Evolutionary conservation across 37 sponge, comb jelly and placozoan genomes (phyloP), one percentile per base, ranked within the genome.

Genomic region (Tethya wilhelma): DNA sequence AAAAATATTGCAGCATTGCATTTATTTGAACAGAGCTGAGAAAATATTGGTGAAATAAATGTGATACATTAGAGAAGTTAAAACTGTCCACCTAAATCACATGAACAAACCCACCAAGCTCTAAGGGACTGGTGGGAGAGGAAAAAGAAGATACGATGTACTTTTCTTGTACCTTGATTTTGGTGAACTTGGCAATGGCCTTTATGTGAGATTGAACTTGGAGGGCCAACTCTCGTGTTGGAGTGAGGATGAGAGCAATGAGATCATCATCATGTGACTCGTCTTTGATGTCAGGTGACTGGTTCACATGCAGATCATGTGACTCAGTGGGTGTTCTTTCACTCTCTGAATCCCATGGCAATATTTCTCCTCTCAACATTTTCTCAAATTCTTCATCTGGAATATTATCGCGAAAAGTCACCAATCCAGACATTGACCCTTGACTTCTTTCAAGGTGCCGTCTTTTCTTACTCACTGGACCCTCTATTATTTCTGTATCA

Each of bases 151-250:
- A n/a, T n/a, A n/a, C n/a, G n/a, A n/a, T n/a, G n/a, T n/a, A n/a
- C n/a, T n/a, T n/a, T n/a, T n/a, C n/a, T 28, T 43, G 29, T 36
- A 94, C 94, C 90, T 86, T 80, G 14, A 96, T 83, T 4, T 39
- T 70, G 22, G 99, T 99, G 76, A 89, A 78, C 64, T 88, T 87
- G 20, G 93, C 83, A 22, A 86, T 93, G 4, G 89, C 74, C 31
- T 38, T 37, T 29, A 99, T 60, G 70, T 96, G 97, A 32, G 79
- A 74, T 4, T 82, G 72, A 1, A 99, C 89, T 77, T 99, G 99
- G 3, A 96, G 38, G 0, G 95, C 97, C 31, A 99, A 78, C 75
- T 99, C 99, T 39, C 99, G 65, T 32, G 97, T 96, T 23, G 99
- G 99, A 1, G 84, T 77, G 33, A 99, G 72, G 5, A 99, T 87